Evolutionary conservation across 2,888 invertebrate species (phyloP).

Genomic region (Diarsia mendica): DNA sequence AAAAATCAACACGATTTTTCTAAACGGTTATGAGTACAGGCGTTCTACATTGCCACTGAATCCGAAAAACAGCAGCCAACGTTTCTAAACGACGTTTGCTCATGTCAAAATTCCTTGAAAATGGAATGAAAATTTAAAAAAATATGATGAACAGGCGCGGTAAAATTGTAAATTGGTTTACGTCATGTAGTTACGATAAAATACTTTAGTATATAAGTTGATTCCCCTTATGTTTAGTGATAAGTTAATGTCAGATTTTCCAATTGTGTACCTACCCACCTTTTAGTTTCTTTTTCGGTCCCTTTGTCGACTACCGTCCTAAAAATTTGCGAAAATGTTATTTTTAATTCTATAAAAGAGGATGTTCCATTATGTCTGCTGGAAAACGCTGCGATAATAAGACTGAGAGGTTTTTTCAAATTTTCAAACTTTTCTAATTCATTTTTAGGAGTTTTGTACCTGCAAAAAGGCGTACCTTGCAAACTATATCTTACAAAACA

Average conservation of each 20-base stretch:
- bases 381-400: conserved; percentile 79
- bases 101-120: conserved; percentile 60
- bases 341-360: conserved; percentile 41
- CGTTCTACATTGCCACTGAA: conserved; percentile 54
- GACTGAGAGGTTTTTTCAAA: conserved; percentile 85
- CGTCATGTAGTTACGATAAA: conserved; percentile 25
- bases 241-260: conserved; percentile 52
- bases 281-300: conserved; percentile 37
- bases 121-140: conserved; percentile 53
- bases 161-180: conserved; percentile 43
- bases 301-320: conserved; percentile 74
- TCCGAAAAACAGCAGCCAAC: conserved; percentile 55
- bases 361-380: conserved; percentile 62
- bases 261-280: conserved; percentile 31
- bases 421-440: conserved; percentile 86
- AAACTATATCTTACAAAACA: conserved; percentile 54
- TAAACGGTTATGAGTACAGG: not conserved
- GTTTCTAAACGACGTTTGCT: conserved; percentile 56
- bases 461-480: conserved; percentile 59
- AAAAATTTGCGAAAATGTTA: conserved; percentile 49
- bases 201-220: conserved; percentile 57
- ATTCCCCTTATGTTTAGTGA: conserved; percentile 32
- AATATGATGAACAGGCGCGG: conserved; percentile 49
- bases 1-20: not conserved
- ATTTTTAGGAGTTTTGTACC: conserved; percentile 78